These are phyloP conservation scores for Drosophila austrosaltans DNA, from an alignment of 2,888 invertebrate species.

Conservation along the genomic window DNA sequence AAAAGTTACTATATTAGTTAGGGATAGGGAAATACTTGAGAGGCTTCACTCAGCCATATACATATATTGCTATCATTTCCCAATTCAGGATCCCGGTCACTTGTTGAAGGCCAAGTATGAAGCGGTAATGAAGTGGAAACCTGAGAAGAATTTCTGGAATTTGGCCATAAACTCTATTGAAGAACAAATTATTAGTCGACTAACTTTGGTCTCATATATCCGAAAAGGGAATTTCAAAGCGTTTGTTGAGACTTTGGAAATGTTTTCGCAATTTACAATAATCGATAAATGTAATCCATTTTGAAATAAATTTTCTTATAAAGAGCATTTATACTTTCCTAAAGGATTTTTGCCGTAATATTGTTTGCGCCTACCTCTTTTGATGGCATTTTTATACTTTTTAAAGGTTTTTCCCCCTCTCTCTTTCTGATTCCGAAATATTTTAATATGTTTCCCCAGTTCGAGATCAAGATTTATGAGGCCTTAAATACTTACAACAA, in stretches of 20 bases:
- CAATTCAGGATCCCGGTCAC: not conserved
- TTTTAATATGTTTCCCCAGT: conserved; percentile 51
- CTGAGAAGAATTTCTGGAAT: not conserved
- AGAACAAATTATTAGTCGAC: too few relatives aligned
- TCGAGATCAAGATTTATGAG: conserved; percentile 64
- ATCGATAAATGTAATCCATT: not conserved
- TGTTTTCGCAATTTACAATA: not conserved
- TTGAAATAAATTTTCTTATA: not conserved
- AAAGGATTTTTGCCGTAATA: conserved; percentile 63
- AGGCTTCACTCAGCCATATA: not conserved
- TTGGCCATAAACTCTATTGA: too few relatives aligned
- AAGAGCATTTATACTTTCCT: conserved; percentile 24
- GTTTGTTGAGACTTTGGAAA: too few relatives aligned
- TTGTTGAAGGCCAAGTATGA: not conserved
- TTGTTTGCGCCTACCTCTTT: conserved; percentile 11
- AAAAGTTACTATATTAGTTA: not conserved
- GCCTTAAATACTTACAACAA: conserved; percentile 46
- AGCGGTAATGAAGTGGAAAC: not conserved
- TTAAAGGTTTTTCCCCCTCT: conserved; percentile 15
- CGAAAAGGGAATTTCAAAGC: too few relatives aligned
- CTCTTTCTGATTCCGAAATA: conserved; percentile 46
- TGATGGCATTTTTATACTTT: not conserved
- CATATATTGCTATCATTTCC: not conserved
- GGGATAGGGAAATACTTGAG: conserved; percentile 17
- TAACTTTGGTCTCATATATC: too few relatives aligned